A percentile compares a stretch with the other conserved stretches of the same genome.
Evolutionary conservation across 1,140 invertebrate species (phyloP).

Genomic region (Propsilocerus akamusi): DNA sequence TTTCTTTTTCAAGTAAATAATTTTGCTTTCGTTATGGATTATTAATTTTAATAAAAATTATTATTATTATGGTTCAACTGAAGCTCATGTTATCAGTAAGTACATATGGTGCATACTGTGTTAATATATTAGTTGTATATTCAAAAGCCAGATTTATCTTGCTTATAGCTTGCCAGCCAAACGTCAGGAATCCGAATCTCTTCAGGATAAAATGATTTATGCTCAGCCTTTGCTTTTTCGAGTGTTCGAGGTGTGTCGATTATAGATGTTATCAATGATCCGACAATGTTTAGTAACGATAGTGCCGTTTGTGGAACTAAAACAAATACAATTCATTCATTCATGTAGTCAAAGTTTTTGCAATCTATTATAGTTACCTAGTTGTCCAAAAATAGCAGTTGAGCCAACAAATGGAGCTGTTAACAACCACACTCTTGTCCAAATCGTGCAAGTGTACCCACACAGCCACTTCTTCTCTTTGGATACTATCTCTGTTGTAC

Average conservation of each 20-base stretch:
- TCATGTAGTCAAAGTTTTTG: not conserved
- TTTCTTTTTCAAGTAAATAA: too few relatives aligned
- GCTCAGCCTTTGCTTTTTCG: not conserved
- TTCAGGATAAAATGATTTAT: not conserved
- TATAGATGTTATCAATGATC: constrained; percentile 16
- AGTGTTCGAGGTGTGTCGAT: constrained; percentile 21
- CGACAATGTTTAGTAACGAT: constrained; percentile 17
- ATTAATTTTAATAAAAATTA: too few relatives aligned
- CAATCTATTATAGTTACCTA: constrained; percentile 5
- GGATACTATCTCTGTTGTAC: constrained; percentile 19
- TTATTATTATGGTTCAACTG: too few relatives aligned
- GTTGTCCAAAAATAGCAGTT: constrained; percentile 17
- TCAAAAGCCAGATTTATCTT: too few relatives aligned
- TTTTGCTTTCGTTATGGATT: too few relatives aligned
- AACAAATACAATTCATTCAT: not conserved
- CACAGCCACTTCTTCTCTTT: constrained; percentile 20
- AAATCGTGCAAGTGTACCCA: constrained; percentile 21
- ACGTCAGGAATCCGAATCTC: not conserved
- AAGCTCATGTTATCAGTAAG: too few relatives aligned
- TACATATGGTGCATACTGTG: too few relatives aligned
- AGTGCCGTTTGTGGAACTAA: constrained; percentile 19
- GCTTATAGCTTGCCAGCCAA: not conserved
- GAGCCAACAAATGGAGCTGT: constrained; percentile 21
- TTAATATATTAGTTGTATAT: too few relatives aligned
- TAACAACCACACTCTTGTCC: constrained; percentile 23